Conservation (phyloP, 2,888 invertebrate genomes). For the Herminia tarsipennalis region DNA sequence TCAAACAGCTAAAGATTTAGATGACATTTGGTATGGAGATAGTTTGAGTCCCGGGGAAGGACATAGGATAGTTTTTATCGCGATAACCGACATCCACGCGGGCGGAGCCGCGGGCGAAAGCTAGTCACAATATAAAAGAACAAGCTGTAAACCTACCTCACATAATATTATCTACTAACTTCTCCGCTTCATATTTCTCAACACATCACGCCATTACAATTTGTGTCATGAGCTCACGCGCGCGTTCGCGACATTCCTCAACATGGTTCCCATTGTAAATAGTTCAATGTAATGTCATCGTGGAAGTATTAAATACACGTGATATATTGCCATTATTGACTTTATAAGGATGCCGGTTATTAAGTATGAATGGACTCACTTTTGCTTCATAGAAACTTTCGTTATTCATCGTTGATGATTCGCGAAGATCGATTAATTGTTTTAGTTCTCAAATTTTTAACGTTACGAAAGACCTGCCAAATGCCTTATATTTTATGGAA, state of each 20-base stretch:
- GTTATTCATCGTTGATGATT: not conserved
- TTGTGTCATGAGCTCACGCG: slow-evolving; percentile 28
- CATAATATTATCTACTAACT: not conserved
- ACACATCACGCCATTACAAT: slow-evolving; percentile 16
- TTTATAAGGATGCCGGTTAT: slow-evolving; percentile 2
- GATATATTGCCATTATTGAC: slow-evolving; percentile 10
- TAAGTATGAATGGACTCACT: not conserved
- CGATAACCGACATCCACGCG: no score
- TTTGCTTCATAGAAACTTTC: slow-evolving; percentile 7
- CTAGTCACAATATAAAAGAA: no score
- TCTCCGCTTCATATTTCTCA: slow-evolving; percentile 21
- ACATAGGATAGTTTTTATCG: no score
- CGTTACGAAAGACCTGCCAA: no score
- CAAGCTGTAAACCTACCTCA: not conserved
- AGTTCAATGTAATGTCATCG: slow-evolving; percentile 35
- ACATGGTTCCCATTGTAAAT: slow-evolving; percentile 44
- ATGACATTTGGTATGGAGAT: no score
- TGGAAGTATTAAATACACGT: slow-evolving; percentile 32
- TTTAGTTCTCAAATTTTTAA: no score
- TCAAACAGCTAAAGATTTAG: no score
- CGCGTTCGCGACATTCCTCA: slow-evolving; percentile 38
- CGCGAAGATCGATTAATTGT: not conserved
- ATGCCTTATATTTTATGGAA: no score
- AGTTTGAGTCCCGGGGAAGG: no score
- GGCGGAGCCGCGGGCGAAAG: no score